Evolutionary conservation across 1,140 invertebrate species (phyloP).

Genomic region (Triops longicaudatus): DNA sequence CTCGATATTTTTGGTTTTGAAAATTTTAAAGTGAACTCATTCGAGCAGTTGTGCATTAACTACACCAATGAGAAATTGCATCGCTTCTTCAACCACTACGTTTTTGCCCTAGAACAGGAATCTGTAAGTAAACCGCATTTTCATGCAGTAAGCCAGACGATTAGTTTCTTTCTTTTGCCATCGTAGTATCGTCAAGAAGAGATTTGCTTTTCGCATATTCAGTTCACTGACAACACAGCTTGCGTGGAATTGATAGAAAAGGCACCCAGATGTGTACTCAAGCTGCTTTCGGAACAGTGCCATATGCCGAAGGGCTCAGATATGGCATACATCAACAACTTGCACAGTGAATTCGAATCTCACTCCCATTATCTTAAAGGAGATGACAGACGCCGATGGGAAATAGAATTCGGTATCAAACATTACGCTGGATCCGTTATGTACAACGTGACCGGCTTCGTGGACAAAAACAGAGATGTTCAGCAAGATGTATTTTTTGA

Average conservation of each 20-base stretch:
- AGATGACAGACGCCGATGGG: constrained; percentile 75
- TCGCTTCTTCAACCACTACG: constrained; percentile 97
- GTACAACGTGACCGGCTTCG: constrained; percentile 85
- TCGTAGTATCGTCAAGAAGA: constrained; percentile 74
- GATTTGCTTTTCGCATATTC: constrained; percentile 78
- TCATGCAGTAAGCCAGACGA: neutral
- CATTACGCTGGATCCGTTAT: constrained; percentile 94
- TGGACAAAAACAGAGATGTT: constrained; percentile 93
- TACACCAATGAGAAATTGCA: constrained; percentile 98
- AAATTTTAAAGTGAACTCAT: constrained; percentile 87
- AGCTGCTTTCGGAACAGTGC: constrained; percentile 81
- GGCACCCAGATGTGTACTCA: constrained; percentile 77
- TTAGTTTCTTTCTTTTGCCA: constrained; percentile 36
- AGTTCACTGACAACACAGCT: constrained; percentile 80
- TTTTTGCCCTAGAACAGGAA: constrained; percentile 85
- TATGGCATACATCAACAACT: constrained; percentile 76
- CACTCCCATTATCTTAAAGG: constrained; percentile 83
- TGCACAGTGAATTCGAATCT: constrained; percentile 78
- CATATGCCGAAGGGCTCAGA: constrained; percentile 67
- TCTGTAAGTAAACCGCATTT: constrained; percentile 56
- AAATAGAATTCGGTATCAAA: constrained; percentile 79
- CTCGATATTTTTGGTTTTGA: constrained; percentile 97
- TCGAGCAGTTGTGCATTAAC: constrained; percentile 96
- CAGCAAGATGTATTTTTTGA: constrained; percentile 94
- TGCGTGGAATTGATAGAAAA: constrained; percentile 85